Evolutionary conservation across 2,797 vertebrate genomes (phyloP).

Genomic region (Melanotaenia boesemani): DNA sequence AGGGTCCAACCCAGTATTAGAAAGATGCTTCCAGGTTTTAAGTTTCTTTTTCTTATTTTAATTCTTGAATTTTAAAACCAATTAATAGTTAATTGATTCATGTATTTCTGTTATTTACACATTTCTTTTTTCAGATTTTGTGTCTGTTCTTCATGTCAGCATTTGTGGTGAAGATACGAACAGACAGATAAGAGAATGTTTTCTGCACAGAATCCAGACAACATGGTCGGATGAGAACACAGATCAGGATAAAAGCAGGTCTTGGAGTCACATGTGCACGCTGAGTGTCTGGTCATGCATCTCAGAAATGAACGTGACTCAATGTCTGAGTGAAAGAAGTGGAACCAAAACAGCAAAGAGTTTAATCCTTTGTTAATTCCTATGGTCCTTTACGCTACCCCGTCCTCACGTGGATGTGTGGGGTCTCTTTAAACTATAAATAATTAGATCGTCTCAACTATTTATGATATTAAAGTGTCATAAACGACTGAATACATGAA

Average conservation of each 20-base stretch:
- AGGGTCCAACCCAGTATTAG: too few relatives aligned
- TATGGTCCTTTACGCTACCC: background rate
- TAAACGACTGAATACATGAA: background rate
- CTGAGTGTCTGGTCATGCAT: conserved; percentile 4
- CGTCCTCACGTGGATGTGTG: background rate
- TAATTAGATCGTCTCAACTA: conserved; percentile 11
- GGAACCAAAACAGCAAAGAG: conserved; percentile 38
- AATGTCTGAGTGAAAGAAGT: conserved; percentile 10
- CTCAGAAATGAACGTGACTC: conserved; percentile 8
- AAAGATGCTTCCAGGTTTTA: too few relatives aligned
- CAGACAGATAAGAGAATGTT: background rate
- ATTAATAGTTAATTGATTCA: too few relatives aligned
- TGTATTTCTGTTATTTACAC: too few relatives aligned
- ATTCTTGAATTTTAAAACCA: too few relatives aligned
- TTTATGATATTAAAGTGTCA: background rate
- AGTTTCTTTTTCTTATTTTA: too few relatives aligned
- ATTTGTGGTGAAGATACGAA: too few relatives aligned
- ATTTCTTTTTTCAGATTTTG: too few relatives aligned
- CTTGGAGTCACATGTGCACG: conserved; percentile 12
- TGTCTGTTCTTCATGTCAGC: too few relatives aligned
- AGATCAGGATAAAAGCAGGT: background rate
- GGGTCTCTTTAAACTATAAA: conserved; percentile 5
- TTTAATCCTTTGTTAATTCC: conserved; percentile 14
- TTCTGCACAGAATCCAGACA: background rate
- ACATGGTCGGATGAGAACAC: background rate